Base-by-base conservation (phyloP, 2,888 invertebrate genomes). In the Colostygia pectinataria region DNA sequence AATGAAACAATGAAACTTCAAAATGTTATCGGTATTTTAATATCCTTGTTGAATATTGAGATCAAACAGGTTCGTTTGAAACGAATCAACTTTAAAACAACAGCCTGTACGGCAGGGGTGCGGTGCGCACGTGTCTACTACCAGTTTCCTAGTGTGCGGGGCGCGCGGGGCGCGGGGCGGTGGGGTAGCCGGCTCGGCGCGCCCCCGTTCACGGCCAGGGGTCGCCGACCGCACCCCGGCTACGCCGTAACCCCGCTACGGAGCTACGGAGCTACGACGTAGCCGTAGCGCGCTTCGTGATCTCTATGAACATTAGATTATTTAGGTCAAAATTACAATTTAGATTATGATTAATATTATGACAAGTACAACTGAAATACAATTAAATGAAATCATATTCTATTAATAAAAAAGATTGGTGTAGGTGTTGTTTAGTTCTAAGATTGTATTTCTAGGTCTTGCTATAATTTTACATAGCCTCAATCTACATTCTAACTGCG, bases 171-270 rank as follows among this genome's bases (percentile, higher is more conserved):
- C 45, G 47, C 47, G 54, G 45, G 51, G 37, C 37, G 55, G 51
- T 37, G 52, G 42, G 44, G 51, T 24, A 49, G 61, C 55, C 47
- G 67, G 57, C 55, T 57, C 58, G 68, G 64, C 67, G 78, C 82
- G 74, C 86, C 88, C 86, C 85, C 84, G 88, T 88, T 88, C 89
- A 89, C 83, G 90, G 90, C 90, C 89, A 90, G 89, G 88, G 89
- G 88, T 90, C 89, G 86, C 64, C 88, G 90, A 89, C 88, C 90
- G 85, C 82, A 76, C 86, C 88, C 86, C 82, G 75, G 83, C 87
- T 80, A 80, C 82, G 83, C 43, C 80, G 86, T 85, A 83, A 83
- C 82, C 83, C 71, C 85, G 80, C 86, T 83, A 84, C 84, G 79
- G 70, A 68, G 39, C 49, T 44, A 50, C 39, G 71, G 62, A 47